Base-by-base conservation (phyloP, 2,888 invertebrate species). In the Scotopteryx bipunctaria region DNA sequence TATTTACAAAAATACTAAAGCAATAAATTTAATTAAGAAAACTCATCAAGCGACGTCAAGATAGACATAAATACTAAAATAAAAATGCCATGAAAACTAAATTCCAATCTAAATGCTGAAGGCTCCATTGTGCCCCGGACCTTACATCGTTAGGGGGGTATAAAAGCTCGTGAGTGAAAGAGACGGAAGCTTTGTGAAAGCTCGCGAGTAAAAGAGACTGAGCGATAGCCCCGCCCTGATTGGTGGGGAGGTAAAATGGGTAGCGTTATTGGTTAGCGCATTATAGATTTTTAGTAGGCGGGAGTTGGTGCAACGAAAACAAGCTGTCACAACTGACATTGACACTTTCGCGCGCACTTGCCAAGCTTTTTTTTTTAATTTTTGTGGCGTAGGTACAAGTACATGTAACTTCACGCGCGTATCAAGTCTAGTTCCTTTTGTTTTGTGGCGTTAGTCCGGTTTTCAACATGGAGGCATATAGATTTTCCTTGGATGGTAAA, bases 261-360 rank as follows among this genome's bases (percentile, higher is more conserved):
- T 71, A 65, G 58, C 77, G 81, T 85, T 80, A 89, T 88, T 87
- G 89, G 89, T 64, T 66, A 73, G 63, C 67, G 71, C 73, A 80
- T 87, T 89, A 87, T 87, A 75, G 88, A 88, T 87, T 89, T 87
- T 87, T 83, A 81, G 79, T 78, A 58, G 65, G 60, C 65, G 79
- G 76, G 76, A 76, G 76, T 67, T 58, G 61, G 65, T 59, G 63
- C 53, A 69, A 67, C 69, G 72, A 76, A 73, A 79, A 77, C 76
- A 71, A 72, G 75, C 71, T 78, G 73, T 71, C 71, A 71, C 62
- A 61, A 31, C 43, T 65, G 63, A 63, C 59, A 67, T 64, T 83
- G 80, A 84, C 83, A 76, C 79, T 83, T 79, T 73, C 71, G 65
- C 70, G 65, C 68, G 69, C 66, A n/a, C n/a, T n/a, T n/a, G n/a